Conservation (phyloP, 1,140 invertebrate genomes). For the Drosophila pallidifrons region DNA sequence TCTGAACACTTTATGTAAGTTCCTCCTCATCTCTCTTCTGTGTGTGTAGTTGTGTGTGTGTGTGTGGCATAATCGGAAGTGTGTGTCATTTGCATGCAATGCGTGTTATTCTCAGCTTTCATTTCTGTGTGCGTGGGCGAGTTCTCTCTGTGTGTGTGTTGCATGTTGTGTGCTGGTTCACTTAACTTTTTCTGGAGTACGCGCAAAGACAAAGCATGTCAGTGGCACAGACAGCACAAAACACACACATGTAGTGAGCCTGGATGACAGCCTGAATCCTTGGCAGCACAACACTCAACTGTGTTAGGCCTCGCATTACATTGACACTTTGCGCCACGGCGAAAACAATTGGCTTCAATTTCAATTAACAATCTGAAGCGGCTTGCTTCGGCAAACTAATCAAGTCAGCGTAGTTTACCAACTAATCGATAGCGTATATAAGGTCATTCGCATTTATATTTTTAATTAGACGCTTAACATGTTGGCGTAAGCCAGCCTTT, state of each 20-base stretch:
- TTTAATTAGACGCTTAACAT: slow-evolving; percentile 37
- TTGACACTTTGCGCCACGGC: slow-evolving; percentile 6
- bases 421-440: slow-evolving; percentile 20
- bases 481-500: slow-evolving; percentile 14
- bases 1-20: slow-evolving; percentile 24
- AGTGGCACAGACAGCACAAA: slow-evolving; percentile 28
- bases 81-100: slow-evolving; percentile 64
- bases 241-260: slow-evolving; percentile 23
- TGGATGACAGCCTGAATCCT: slow-evolving; percentile 1
- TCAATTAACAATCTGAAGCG: not conserved
- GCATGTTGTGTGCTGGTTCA: slow-evolving; percentile 23
- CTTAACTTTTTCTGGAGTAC: slow-evolving; percentile 68
- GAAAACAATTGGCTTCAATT: slow-evolving; percentile 6
- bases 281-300: slow-evolving; percentile 38
- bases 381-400: not conserved
- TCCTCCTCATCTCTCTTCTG: not conserved
- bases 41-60: not conserved
- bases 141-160: not conserved
- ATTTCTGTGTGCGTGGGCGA: slow-evolving; percentile 7
- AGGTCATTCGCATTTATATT: slow-evolving; percentile 19
- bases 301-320: slow-evolving; percentile 54
- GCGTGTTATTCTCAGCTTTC: not conserved
- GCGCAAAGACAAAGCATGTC: slow-evolving; percentile 63
- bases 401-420: not conserved
- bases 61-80: slow-evolving; percentile 46